Evolutionary conservation across 2,113 vertebrate species (phyloP), one percentile per base, ranked within the genome.

Genomic region (Coryphaenoides rupestris): DNA sequence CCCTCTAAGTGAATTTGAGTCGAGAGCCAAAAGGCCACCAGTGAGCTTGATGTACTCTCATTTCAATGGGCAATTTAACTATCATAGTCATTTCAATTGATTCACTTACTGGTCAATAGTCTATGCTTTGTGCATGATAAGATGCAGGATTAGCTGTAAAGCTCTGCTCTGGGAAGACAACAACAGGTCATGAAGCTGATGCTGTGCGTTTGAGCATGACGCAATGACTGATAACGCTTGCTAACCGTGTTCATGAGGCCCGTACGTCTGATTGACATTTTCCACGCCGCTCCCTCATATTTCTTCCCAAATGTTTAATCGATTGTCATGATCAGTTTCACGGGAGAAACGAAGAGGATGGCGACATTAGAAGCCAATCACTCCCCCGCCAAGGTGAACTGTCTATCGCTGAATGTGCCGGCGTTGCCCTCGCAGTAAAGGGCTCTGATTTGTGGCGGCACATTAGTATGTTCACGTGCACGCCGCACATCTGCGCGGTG

Each of bases 391-490:
- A 3, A 24, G 66, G 21, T 83, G 77, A 70, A 66, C 73, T 75
- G 84, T 83, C 85, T 74, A 73, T 88, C 81, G 85, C 54, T 59
- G 72, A 73, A 82, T 74, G 69, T 74, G 19, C 19, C 45, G 52
- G 54, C 63, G 55, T 63, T 81, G 76, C 82, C 84, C 69, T 79
- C 82, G 68, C 73, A 82, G 68, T 76, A 60, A 1, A 21, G n/a
- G 57, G 52, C 65, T 67, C n/a, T 78, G 78, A 85, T 85, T 85
- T 74, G 80, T 80, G 62, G 49, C 24, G 70, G 54, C 50, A 58
- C 45, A 74, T 79, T 85, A 62, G 69, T 70, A 79, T 76, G 68
- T 56, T 78, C 65, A 47, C 68, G 69, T 75, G 58, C 77, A 55
- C 47, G 40, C 50, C 75, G 62, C 63, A 65, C 65, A 24, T 83